Evolutionary conservation across 2,797 vertebrate species (phyloP).

Genomic region (Sarcophilus harrisii): DNA sequence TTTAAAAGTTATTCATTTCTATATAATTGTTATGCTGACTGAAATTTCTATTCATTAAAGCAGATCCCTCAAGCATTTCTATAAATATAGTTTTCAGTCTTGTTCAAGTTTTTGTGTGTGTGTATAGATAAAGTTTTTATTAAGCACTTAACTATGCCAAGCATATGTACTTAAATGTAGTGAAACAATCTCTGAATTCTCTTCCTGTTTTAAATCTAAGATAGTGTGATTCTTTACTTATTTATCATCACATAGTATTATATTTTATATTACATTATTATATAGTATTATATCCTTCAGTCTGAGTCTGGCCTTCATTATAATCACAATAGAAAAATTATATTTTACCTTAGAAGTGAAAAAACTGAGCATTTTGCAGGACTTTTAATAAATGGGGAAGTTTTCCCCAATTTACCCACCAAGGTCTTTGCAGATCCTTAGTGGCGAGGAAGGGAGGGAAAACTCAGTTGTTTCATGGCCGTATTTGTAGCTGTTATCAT

Average conservation of each 20-base stretch:
- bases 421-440: background rate
- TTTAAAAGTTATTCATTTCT: background rate
- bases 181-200: background rate
- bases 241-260: background rate
- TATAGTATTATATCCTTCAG: background rate
- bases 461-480: background rate
- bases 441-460: background rate
- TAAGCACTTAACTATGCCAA: background rate
- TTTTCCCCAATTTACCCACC: background rate
- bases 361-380: background rate
- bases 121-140: background rate
- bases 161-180: background rate
- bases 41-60: background rate
- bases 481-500: background rate
- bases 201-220: background rate
- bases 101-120: background rate
- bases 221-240: background rate
- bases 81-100: background rate
- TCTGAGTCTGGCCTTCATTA: background rate
- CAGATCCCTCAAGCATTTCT: background rate
- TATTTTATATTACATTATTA: too few species aligned
- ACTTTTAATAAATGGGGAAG: background rate
- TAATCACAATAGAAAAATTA: background rate
- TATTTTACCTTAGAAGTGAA: background rate
- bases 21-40: background rate